Evolutionary conservation across 2,888 invertebrate genomes (phyloP).

Genomic region (Leucozona laternaria): DNA sequence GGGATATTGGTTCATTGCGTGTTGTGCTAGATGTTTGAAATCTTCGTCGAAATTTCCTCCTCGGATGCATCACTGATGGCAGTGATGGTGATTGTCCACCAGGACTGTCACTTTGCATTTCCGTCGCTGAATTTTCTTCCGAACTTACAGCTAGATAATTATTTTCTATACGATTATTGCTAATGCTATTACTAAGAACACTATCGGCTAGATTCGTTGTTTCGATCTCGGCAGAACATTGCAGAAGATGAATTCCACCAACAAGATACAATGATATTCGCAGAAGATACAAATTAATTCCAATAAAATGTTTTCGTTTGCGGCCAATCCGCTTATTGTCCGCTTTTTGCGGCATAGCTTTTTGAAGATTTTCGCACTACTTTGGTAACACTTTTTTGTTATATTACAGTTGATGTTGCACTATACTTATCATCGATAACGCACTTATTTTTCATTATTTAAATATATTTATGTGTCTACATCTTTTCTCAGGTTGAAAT

Average conservation of each 20-base stretch:
- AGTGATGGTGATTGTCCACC: slow-evolving; percentile 11
- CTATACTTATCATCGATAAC: neutral
- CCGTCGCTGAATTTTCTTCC: slow-evolving; percentile 22
- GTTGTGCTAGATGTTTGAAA: slow-evolving; percentile 51
- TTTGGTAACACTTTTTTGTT: slow-evolving; percentile 18
- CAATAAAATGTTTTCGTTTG: slow-evolving; percentile 75
- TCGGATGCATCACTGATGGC: slow-evolving; percentile 43
- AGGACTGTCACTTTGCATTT: slow-evolving; percentile 64
- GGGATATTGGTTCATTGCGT: slow-evolving; percentile 11
- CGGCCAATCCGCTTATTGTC: slow-evolving; percentile 71
- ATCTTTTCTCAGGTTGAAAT: neutral
- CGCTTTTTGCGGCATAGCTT: slow-evolving; percentile 64
- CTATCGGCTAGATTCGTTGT: slow-evolving; percentile 60
- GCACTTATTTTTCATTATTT: neutral
- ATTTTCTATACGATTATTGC: slow-evolving; percentile 45
- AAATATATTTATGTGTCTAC: neutral
- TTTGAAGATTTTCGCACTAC: slow-evolving; percentile 5
- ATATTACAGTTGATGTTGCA: neutral
- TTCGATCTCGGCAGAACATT: slow-evolving; percentile 46
- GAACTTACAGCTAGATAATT: slow-evolving; percentile 38
- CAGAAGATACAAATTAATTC: slow-evolving; percentile 72
- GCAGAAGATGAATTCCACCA: slow-evolving; percentile 72
- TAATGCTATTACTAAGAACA: slow-evolving; percentile 54
- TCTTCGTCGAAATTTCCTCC: slow-evolving; percentile 63
- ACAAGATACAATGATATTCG: slow-evolving; percentile 75